A percentile compares a stretch with the other conserved stretches of the same genome.
phyloP scores from a whole-genome alignment of 2,888 invertebrate genomes.

The Diaphora mendica region DNA sequence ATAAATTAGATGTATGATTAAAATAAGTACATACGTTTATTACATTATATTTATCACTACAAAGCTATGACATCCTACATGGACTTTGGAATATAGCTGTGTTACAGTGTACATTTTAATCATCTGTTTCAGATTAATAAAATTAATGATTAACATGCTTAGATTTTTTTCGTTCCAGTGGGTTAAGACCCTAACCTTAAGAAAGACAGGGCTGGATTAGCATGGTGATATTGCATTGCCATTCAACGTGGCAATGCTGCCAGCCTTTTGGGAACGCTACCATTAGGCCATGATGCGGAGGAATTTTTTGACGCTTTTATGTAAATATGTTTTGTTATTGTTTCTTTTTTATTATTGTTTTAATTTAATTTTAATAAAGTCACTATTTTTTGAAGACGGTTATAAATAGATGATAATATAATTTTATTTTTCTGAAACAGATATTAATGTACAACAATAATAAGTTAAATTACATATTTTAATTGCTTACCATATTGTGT shows the following conservation, averaged over 20 bases:
- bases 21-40: slow-evolving; percentile 48
- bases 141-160: not conserved
- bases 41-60: slow-evolving; percentile 33
- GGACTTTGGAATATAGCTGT: slow-evolving; percentile 75
- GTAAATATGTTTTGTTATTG: too few relatives aligned
- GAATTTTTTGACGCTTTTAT: too few relatives aligned
- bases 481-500: slow-evolving; percentile 11
- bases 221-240: too few relatives aligned
- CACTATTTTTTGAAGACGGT: too few relatives aligned
- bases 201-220: not conserved
- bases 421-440: slow-evolving; percentile 13
- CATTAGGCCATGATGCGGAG: too few relatives aligned
- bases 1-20: slow-evolving; percentile 41
- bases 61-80: slow-evolving; percentile 52
- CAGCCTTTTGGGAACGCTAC: too few relatives aligned
- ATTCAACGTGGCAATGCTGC: too few relatives aligned
- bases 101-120: slow-evolving; percentile 41
- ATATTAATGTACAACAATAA: slow-evolving; percentile 24
- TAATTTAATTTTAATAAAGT: too few relatives aligned
- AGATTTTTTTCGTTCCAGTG: not conserved
- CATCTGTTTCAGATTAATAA: slow-evolving; percentile 18
- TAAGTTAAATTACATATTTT: slow-evolving; percentile 13
- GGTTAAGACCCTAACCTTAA: not conserved
- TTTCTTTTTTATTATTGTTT: too few relatives aligned
- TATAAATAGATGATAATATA: too few relatives aligned